phyloP scores from a whole-genome alignment of 1,140 invertebrate genomes.

The Battus philenor region DNA sequence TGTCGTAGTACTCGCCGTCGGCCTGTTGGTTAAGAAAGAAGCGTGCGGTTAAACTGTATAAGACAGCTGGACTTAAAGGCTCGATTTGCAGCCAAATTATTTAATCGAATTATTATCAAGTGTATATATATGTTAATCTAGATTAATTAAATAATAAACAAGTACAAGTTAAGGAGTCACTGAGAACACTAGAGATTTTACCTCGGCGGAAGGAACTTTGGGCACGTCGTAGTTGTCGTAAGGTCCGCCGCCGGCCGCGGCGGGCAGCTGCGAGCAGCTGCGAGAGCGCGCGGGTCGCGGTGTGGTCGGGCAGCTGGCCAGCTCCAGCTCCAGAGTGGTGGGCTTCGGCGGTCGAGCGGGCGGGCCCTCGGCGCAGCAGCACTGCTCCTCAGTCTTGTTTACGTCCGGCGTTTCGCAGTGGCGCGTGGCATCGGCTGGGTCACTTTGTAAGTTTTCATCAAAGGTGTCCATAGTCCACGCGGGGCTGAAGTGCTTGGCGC shows the following conservation, averaged over 20 bases:
- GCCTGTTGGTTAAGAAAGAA: too few species aligned
- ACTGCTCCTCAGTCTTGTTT: conserved; percentile 43
- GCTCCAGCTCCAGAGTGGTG: conserved; percentile 64
- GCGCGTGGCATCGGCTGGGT: conserved; percentile 24
- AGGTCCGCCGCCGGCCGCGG: conserved; percentile 57
- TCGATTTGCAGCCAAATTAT: too few species aligned
- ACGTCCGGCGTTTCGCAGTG: conserved; percentile 29
- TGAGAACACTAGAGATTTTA: too few species aligned
- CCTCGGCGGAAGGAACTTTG: conserved; percentile 77
- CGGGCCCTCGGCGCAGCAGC: conserved; percentile 33
- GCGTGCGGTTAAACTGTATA: too few species aligned
- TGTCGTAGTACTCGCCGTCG: conserved; percentile 82
- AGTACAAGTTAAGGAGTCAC: too few species aligned
- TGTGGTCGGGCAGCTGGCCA: conserved; percentile 66
- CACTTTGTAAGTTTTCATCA: conserved; percentile 36
- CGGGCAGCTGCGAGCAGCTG: conserved; percentile 30
- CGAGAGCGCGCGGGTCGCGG: conserved; percentile 37
- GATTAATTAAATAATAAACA: too few species aligned
- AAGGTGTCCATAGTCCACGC: conserved; percentile 80
- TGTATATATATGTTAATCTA: too few species aligned
- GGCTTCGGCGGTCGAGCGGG: conserved; percentile 51
- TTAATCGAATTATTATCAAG: too few species aligned
- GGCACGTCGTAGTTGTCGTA: conserved; percentile 89
- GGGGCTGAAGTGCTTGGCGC: conserved; percentile 73
- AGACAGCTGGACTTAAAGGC: too few species aligned